Conservation (phyloP, 2,888 invertebrate genomes). For the Erpobdella octoculata region DNA sequence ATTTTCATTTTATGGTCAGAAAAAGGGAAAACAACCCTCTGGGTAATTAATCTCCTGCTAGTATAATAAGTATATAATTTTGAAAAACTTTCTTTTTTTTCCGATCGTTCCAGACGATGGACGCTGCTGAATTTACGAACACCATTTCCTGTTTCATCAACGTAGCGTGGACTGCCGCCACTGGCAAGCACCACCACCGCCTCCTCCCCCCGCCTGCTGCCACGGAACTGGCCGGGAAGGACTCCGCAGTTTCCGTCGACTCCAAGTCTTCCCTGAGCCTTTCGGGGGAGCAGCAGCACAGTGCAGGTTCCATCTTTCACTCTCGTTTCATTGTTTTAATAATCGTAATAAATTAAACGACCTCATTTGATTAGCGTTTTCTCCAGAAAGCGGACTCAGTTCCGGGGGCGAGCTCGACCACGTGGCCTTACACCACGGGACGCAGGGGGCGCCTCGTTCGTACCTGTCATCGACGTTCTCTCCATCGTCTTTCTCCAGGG, state of each 20-base stretch:
- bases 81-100: too few relatives aligned
- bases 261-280: not conserved
- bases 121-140: conserved; percentile 50
- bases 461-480: not conserved
- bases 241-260: conserved; percentile 7
- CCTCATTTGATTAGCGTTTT: conserved; percentile 8
- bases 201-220: too few relatives aligned
- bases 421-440: conserved; percentile 50
- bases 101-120: conserved; percentile 47
- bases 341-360: not conserved
- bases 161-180: conserved; percentile 55
- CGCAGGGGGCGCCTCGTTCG: conserved; percentile 51
- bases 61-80: too few relatives aligned
- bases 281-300: too few relatives aligned
- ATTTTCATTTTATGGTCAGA: too few relatives aligned
- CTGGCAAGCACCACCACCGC: conserved; percentile 53
- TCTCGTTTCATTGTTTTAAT: not conserved
- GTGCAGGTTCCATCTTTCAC: not conserved
- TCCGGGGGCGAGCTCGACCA: conserved; percentile 51
- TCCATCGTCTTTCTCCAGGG: conserved; percentile 47
- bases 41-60: too few relatives aligned
- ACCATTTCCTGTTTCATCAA: conserved; percentile 52
- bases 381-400: conserved; percentile 51
- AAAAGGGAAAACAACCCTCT: too few relatives aligned
- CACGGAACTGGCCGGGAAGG: conserved; percentile 38